These are phyloP conservation scores for Stichopus chloronotus DNA, from an alignment of 35 echinoderm and acorn worm genomes.

Conservation along the genomic window DNA sequence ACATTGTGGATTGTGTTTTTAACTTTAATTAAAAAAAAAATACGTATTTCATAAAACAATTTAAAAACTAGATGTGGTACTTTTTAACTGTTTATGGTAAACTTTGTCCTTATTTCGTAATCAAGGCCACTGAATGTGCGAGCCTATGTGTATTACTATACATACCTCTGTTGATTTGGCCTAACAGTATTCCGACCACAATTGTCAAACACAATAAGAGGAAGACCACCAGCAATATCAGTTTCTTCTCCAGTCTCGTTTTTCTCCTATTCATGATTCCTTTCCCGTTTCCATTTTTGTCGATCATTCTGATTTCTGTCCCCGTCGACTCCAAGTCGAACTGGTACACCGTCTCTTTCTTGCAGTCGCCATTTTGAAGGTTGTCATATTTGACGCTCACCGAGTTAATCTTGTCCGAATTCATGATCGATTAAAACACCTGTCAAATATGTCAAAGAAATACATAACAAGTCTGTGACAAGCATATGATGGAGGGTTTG, in stretches of 20 bases:
- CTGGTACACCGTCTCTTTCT: constrained; percentile 16
- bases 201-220: neutral
- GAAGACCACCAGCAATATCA: neutral
- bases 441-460: neutral
- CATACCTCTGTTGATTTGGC: neutral
- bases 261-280: constrained; percentile 4
- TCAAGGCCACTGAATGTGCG: too few species aligned
- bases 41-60: too few species aligned
- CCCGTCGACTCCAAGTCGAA: neutral
- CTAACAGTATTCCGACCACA: neutral
- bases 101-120: too few species aligned
- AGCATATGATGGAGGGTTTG: too few species aligned
- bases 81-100: too few species aligned
- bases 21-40: too few species aligned
- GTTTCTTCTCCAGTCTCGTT: constrained; percentile 17
- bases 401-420: constrained; percentile 4
- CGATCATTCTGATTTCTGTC: constrained; percentile 1
- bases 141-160: neutral
- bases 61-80: too few species aligned
- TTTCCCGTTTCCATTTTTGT: neutral
- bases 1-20: too few species aligned
- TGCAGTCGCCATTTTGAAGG: constrained; percentile 33
- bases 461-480: too few species aligned
- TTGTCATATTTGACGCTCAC: constrained; percentile 29
- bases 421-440: constrained; percentile 12